Conservation (phyloP, 2,113 vertebrate species). For the Onychostruthus taczanowskii region DNA sequence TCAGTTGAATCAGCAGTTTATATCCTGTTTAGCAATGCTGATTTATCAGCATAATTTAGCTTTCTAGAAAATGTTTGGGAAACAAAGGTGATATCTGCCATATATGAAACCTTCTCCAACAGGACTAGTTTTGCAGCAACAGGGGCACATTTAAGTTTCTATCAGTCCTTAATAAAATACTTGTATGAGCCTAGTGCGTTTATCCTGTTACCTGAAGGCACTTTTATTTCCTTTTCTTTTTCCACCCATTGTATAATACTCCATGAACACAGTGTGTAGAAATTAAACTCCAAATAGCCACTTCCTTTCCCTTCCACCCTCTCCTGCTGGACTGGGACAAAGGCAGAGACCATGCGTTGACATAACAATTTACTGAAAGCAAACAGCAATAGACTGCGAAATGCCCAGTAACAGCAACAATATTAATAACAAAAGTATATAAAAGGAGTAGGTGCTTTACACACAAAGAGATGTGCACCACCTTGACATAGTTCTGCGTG, state of each 20-base stretch:
- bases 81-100: neutral
- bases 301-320: neutral
- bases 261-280: neutral
- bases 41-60: neutral
- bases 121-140: neutral
- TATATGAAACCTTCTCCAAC: neutral
- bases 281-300: neutral
- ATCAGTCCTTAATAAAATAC: neutral
- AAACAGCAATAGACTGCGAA: neutral
- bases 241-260: neutral
- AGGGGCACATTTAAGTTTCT: neutral
- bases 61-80: neutral
- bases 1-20: neutral
- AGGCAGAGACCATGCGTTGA: neutral
- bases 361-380: neutral
- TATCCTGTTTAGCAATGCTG: neutral
- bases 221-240: neutral
- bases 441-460: neutral
- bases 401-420: neutral
- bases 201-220: neutral
- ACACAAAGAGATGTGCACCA: neutral
- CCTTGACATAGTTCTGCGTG: rapidly evolving
- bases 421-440: neutral
- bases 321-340: neutral
- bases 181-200: neutral